Evolutionary conservation across 92 coral and sea anemone species (phyloP).

Genomic region (Metridium senile): DNA sequence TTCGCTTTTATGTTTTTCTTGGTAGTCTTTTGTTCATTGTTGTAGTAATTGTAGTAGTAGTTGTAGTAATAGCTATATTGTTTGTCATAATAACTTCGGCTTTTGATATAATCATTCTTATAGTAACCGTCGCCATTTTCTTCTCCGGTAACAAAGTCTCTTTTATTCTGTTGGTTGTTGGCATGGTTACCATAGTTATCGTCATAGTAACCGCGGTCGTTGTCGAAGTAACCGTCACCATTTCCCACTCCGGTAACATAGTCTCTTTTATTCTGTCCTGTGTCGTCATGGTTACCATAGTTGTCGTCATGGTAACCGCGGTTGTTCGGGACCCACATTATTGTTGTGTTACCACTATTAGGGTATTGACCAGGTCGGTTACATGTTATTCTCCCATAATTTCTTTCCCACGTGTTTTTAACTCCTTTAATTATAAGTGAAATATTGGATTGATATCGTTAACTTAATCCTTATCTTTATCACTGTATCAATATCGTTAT

Average conservation of each 20-base stretch:
- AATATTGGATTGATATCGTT: slow-evolving; percentile 2
- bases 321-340: slow-evolving; percentile 52
- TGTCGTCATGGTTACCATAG: background rate
- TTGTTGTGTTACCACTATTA: slow-evolving; percentile 74
- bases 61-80: background rate
- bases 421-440: slow-evolving; percentile 47
- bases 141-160: background rate
- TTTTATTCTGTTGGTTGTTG: too few relatives aligned
- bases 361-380: slow-evolving; percentile 69
- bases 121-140: background rate
- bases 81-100: background rate
- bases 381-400: slow-evolving; percentile 61
- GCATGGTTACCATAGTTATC: too few relatives aligned
- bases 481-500: background rate
- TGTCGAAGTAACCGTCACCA: background rate
- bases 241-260: background rate
- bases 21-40: background rate
- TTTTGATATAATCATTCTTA: background rate
- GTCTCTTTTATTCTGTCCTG: background rate
- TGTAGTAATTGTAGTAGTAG: background rate
- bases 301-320: slow-evolving; percentile 1
- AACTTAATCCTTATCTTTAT: background rate
- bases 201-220: too few relatives aligned
- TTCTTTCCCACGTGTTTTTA: slow-evolving; percentile 62
- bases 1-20: background rate